Evolutionary conservation across 2,888 invertebrate species (phyloP), one percentile per base, ranked within the genome.

Genomic region (Rosalia funebris): DNA sequence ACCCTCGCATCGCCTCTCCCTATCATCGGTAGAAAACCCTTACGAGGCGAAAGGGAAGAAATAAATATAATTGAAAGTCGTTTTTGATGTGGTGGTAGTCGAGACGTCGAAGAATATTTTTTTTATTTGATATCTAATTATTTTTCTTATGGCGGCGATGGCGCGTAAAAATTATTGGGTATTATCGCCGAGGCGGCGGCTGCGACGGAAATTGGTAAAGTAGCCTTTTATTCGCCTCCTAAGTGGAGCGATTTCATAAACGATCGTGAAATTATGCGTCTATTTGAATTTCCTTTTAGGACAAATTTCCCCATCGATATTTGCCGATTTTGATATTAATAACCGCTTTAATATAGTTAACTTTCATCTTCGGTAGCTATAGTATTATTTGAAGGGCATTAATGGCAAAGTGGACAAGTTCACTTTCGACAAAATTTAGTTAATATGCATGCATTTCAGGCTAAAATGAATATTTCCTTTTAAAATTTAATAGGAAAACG

Each of bases 51-150:
- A 60, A 66, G 64, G 62, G 65, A 62, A 57, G 54, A 62, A 70
- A 70, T 70, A 69, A 65, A 66, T 66, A 71, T 71, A 71, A 71
- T 69, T 69, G 71, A 69, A 69, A 66, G 60, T 53, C 46, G 52
- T 57, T 62, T 60, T 62, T 66, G 62, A 62, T 60, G 63, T 42
- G 62, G 55, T 39, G 25, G 50, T 25, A 14, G 25, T 19, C 2
- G 14, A 39, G 50, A 50, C 50, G 50, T 50, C 50, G 19, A 12
- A 14, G 39, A 25, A 25, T 36, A 25, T n/a, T 34, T 39, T 50
- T 47, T 48, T 36, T 36, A 36, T 48, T 36, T 17, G 48, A 36
- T 47, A 17, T 34, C 48, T 48, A 48, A 48, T 48, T 48, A 36
- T 37, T 12, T 50, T 39, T 50, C 31, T 36, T 36, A 7, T 14